Conservation (phyloP, 2,113 vertebrate genomes). For the Perccottus glenii region DNA sequence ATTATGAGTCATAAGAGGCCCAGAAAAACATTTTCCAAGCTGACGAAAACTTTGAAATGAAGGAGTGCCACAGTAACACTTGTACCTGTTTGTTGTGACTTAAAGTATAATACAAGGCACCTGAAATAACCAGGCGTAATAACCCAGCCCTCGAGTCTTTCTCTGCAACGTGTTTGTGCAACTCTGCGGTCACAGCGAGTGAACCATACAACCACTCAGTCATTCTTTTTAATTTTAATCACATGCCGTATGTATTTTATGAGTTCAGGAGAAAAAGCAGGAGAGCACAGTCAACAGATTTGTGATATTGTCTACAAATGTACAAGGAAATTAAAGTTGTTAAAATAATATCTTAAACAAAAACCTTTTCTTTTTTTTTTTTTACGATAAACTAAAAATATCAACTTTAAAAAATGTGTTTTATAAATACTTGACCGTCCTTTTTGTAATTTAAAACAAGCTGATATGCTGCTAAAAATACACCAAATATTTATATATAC, state of each 20-base stretch:
- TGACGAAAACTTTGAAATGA: slow-evolving; percentile 74
- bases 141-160: slow-evolving; percentile 30
- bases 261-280: neutral
- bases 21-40: slow-evolving; percentile 68
- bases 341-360: slow-evolving; percentile 24
- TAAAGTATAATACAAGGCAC: slow-evolving; percentile 54
- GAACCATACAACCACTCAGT: slow-evolving; percentile 16
- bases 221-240: slow-evolving; percentile 11
- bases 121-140: slow-evolving; percentile 58
- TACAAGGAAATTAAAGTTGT: slow-evolving; percentile 10
- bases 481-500: slow-evolving; percentile 26
- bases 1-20: slow-evolving; percentile 75
- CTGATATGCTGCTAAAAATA: slow-evolving; percentile 22
- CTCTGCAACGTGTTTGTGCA: slow-evolving; percentile 53
- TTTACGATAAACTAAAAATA: slow-evolving; percentile 11
- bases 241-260: neutral
- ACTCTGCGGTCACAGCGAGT: slow-evolving; percentile 53
- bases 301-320: neutral
- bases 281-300: neutral
- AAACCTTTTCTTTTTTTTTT: neutral
- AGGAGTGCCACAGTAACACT: slow-evolving; percentile 72
- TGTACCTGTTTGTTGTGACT: slow-evolving; percentile 69
- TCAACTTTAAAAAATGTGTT: slow-evolving; percentile 7
- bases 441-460: slow-evolving; percentile 23
- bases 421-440: neutral